A percentile compares a stretch with the other conserved stretches of the same genome.
These are phyloP conservation scores for Cyprinus carpio DNA, from an alignment of 2,113 vertebrate species.

Conservation along the genomic window DNA sequence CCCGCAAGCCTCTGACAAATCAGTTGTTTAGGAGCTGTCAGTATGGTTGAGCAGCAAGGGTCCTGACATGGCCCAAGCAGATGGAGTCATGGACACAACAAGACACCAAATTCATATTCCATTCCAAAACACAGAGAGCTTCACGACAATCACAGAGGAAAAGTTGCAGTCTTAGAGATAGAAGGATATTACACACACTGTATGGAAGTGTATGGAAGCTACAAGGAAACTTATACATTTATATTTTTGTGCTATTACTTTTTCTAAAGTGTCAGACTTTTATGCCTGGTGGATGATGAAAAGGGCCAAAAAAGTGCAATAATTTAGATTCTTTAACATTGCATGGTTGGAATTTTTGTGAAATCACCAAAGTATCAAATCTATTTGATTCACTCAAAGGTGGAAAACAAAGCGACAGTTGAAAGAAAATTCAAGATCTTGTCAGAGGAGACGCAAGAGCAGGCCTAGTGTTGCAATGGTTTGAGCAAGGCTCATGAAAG, in stretches of 20 bases:
- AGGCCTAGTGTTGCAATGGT: background rate
- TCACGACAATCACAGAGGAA: background rate
- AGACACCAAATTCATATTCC: conserved; percentile 20
- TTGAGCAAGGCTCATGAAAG: background rate
- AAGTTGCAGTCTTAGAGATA: background rate
- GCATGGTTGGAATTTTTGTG: background rate
- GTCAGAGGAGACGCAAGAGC: background rate
- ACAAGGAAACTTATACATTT: background rate
- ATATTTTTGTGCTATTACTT: background rate
- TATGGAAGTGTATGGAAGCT: background rate
- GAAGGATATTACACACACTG: background rate
- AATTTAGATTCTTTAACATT: background rate
- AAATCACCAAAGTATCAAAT: background rate
- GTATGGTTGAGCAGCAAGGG: conserved; percentile 33
- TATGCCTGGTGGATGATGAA: background rate
- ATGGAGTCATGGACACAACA: conserved; percentile 42
- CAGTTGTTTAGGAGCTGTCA: conserved; percentile 69
- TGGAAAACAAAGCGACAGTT: background rate
- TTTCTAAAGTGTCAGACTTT: background rate
- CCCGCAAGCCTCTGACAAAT: conserved; percentile 67
- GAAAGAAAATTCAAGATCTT: background rate
- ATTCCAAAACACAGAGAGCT: conserved; percentile 22
- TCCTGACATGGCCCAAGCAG: conserved; percentile 42
- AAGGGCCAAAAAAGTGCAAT: background rate
- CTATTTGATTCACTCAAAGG: background rate